Percentiles rank a stretch among this genome's conserved stretches.
Conservation (phyloP, 1,140 invertebrate genomes). For the Cydia fagiglandana region DNA sequence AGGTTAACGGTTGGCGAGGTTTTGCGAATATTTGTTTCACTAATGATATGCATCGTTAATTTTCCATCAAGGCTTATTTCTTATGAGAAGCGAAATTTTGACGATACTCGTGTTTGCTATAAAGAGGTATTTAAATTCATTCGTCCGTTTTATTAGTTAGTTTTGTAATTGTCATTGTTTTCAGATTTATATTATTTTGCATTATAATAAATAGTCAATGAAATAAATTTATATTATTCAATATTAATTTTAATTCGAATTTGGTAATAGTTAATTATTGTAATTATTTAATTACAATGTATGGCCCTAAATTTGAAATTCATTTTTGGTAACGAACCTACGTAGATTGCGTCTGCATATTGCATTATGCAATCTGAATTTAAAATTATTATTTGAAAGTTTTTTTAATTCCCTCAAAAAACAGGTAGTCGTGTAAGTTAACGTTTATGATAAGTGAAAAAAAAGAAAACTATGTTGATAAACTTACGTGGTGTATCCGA, state of each 20-base stretch:
- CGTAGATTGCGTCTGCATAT: too few species aligned
- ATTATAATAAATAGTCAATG: too few species aligned
- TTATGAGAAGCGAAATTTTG: not conserved
- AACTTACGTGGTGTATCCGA: slow-evolving; percentile 67
- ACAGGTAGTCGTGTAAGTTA: not conserved
- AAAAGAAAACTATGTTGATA: slow-evolving; percentile 36
- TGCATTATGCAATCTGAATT: too few species aligned
- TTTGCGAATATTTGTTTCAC: slow-evolving; percentile 12
- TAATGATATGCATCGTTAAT: slow-evolving; percentile 30
- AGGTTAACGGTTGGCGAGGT: not conserved
- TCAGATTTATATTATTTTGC: not conserved
- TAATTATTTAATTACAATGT: too few species aligned
- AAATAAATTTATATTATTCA: too few species aligned
- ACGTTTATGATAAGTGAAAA: slow-evolving; percentile 5
- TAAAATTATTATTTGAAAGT: too few species aligned
- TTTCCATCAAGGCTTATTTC: slow-evolving; percentile 25
- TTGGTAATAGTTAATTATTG: too few species aligned
- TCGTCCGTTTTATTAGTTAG: not conserved
- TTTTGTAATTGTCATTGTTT: not conserved
- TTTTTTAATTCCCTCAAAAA: not conserved
- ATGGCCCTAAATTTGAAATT: too few species aligned
- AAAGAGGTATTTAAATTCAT: not conserved
- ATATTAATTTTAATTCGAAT: too few species aligned
- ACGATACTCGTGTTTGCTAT: not conserved
- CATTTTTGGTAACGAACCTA: too few species aligned